Evolutionary conservation across 2,113 vertebrate species (phyloP).

Genomic region (Vulpes ferrilata): DNA sequence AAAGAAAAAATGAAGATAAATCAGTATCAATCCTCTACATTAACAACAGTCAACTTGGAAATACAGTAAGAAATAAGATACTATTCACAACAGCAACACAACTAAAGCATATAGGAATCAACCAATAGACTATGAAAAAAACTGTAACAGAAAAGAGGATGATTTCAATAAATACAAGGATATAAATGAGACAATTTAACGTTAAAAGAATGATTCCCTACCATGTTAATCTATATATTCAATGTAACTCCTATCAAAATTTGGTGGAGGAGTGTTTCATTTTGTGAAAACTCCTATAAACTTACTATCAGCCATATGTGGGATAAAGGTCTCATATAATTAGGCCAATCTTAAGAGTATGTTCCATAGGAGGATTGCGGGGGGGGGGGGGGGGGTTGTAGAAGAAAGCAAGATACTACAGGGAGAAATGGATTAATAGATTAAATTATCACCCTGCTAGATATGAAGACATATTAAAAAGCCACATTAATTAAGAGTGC

Average conservation of each 20-base stretch:
- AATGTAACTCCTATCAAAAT: not conserved
- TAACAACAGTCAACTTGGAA: not conserved
- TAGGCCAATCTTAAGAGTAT: not conserved
- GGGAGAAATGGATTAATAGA: not conserved
- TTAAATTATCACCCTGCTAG: not conserved
- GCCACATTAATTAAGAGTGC: not conserved
- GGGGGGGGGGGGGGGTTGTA: not conserved
- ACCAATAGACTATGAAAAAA: not conserved
- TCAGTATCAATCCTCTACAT: not conserved
- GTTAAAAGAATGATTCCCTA: not conserved
- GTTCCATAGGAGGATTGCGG: not conserved
- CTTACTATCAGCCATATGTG: not conserved
- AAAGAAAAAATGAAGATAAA: not conserved
- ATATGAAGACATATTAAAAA: not conserved
- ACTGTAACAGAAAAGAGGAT: not conserved
- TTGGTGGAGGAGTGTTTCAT: not conserved
- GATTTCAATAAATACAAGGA: not conserved
- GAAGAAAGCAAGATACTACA: not conserved
- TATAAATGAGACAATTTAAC: not conserved
- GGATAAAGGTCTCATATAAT: not conserved
- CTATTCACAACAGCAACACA: slow-evolving; percentile 10
- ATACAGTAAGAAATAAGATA: slow-evolving; percentile 17
- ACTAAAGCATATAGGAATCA: not conserved
- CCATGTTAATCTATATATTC: not conserved
- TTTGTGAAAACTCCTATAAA: not conserved